Evolutionary conservation across 2,113 vertebrate species (phyloP), one percentile per base, ranked within the genome.

Genomic region (Ceyx margarethae): DNA sequence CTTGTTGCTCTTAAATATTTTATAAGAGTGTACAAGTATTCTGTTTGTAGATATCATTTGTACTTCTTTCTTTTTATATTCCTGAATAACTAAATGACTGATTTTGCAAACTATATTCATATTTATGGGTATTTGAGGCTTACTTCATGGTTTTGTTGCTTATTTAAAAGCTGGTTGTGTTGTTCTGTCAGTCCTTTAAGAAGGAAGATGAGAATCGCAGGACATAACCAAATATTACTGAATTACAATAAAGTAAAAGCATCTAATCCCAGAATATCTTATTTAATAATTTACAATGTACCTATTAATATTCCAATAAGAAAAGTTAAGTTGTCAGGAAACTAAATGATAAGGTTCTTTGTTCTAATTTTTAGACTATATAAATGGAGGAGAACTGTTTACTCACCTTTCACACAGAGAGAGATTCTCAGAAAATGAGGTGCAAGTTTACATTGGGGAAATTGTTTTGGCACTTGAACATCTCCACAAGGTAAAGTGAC

Each of bases 391-490:
- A 68, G 99, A 99, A 95, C 98, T 99, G 90, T 99, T 99, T 97
- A 99, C 99, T 85, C 99, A 99, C 94, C 98, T 99, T 98, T 99
- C 99, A 90, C 99, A 99, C 95, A 98, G 99, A 97, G 99, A 99
- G 80, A 98, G 97, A 87, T 99, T 99, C 96, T 98, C 98, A 96
- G 99, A 99, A 95, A 98, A 97, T 43, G 99, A 99, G 92, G 99
- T 99, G 35, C 98, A 98, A 46, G 97, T 99, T 95, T 99, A 99
- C 93, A 99, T 98, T 28, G 99, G 99, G 56, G 99, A 99, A 97
- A 99, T 99, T 0, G 99, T 99, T 81, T 96, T 98, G 85, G 99
- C 99, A 29, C 97, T 99, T 22, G 99, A 99, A 81, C 99, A 99
- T 92, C 98, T 99, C 45, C 99, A 99, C 95, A 98, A 99, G 99